Evolutionary conservation across 2,113 vertebrate species (phyloP), one percentile per base, ranked within the genome.

Genomic region (Grammomys surdaster): DNA sequence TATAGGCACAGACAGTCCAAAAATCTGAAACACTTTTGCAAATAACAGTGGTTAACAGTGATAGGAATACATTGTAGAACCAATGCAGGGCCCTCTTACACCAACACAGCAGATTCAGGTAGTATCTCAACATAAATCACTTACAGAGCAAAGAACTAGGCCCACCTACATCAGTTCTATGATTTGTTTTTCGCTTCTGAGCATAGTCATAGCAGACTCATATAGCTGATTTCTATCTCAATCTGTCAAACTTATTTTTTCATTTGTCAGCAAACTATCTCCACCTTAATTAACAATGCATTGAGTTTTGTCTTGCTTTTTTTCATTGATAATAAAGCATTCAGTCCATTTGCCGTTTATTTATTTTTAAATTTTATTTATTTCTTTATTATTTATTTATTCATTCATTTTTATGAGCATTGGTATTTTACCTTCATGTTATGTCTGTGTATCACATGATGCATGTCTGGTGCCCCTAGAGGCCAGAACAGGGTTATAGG

Each of bases 11-110:
- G 56, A 28, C 46, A 84, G 82, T 78, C 93, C 40, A 65, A 87
- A 96, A 96, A 63, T 75, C 33, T 73, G 46, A 80, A 78, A 94
- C 63, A 17, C 72, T 96, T 90, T 93, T 73, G 26, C 67, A 80
- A 75, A n/a, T 81, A 69, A 92, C 17, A 51, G 69, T 31, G n/a
- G 43, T 88, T 84, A 60, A 8, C 26, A 63, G 20, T 94, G 28
- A 67, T 40, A 93, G 31, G 20, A 75, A 60, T 63, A 78, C 46
- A 12, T 78, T 3, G 24, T 48, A 36, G n/a, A 93, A 91, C 82
- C 92, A 91, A 86, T 93, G 9, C 48, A 54, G 28, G 43, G 6
- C 75, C 31, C 54, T 19, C 51, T 72, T 77, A 86, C 5, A 69
- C 73, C 67, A 82, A 56, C 58, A 86, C 0, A 28, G 14, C 31